These are phyloP conservation scores for Pseudococcus longispinus DNA, from an alignment of 2,888 invertebrate species.

Conservation along the genomic window DNA sequence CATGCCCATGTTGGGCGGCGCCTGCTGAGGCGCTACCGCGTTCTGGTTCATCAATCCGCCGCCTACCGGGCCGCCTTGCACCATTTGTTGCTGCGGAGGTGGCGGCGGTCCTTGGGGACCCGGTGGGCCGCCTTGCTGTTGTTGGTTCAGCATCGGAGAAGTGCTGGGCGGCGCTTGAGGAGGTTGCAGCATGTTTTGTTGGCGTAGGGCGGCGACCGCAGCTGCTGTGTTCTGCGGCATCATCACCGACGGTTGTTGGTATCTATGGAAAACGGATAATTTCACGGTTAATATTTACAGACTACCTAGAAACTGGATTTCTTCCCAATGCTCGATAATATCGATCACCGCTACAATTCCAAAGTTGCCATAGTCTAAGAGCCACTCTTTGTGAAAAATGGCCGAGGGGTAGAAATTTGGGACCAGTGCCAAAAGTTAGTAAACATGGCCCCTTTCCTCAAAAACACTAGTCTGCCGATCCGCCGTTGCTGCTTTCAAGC, in stretches of 20 bases:
- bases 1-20: constrained; percentile 58
- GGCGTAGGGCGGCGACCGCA: constrained; percentile 60
- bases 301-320: no score
- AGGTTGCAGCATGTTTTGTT: constrained; percentile 60
- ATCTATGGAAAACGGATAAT: neutral
- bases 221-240: constrained; percentile 59
- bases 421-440: no score
- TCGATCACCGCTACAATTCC: no score
- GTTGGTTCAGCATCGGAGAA: constrained; percentile 52
- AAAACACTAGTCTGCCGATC: no score
- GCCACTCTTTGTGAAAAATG: no score
- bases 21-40: constrained; percentile 45
- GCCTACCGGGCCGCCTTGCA: constrained; percentile 61
- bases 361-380: no score
- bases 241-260: constrained; percentile 42
- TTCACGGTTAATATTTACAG: neutral
- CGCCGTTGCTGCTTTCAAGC: no score
- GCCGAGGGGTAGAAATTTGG: no score
- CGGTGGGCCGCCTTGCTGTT: constrained; percentile 59
- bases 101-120: constrained; percentile 64
- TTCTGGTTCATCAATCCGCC: constrained; percentile 61
- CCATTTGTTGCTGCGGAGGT: constrained; percentile 64
- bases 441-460: no score
- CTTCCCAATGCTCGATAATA: no score
- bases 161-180: constrained; percentile 57